Conservation (phyloP, 1,140 invertebrate genomes). For the Drosophila sp. region DNA sequence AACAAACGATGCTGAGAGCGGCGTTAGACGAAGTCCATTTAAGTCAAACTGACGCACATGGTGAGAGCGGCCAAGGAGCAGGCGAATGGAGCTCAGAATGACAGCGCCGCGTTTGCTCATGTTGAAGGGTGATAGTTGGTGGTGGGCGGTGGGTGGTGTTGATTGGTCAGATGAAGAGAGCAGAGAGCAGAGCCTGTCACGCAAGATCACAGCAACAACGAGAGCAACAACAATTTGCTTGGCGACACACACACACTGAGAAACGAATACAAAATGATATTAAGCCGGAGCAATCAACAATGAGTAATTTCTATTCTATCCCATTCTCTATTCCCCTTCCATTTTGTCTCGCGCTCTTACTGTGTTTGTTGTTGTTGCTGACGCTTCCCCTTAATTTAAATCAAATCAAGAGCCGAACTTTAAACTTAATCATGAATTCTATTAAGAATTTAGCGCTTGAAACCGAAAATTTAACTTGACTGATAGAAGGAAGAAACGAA, state of each 20-base stretch:
- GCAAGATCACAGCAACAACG: constrained; percentile 17
- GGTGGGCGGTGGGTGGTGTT: neutral
- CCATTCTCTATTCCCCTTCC: neutral
- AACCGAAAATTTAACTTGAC: neutral
- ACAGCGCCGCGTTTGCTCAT: constrained; percentile 70
- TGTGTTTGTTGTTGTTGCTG: constrained; percentile 2
- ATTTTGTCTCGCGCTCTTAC: neutral
- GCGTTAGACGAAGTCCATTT: constrained; percentile 59
- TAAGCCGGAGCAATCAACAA: neutral
- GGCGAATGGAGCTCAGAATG: constrained; percentile 67
- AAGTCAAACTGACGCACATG: constrained; percentile 35
- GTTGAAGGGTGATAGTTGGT: constrained; percentile 8
- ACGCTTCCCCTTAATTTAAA: neutral
- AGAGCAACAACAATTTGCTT: neutral
- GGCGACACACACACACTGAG: constrained; percentile 4
- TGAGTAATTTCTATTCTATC: constrained; percentile 10
- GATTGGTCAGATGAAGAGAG: too few relatives aligned
- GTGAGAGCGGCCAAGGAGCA: constrained; percentile 61
- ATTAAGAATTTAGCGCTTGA: neutral
- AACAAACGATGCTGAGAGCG: constrained; percentile 42
- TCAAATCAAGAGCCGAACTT: neutral
- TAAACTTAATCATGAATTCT: neutral
- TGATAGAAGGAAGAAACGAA: neutral
- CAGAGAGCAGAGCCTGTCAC: constrained; percentile 9
- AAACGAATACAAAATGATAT: too few relatives aligned